Conservation (phyloP, 2,888 invertebrate genomes). For the Notodonta dromedarius region DNA sequence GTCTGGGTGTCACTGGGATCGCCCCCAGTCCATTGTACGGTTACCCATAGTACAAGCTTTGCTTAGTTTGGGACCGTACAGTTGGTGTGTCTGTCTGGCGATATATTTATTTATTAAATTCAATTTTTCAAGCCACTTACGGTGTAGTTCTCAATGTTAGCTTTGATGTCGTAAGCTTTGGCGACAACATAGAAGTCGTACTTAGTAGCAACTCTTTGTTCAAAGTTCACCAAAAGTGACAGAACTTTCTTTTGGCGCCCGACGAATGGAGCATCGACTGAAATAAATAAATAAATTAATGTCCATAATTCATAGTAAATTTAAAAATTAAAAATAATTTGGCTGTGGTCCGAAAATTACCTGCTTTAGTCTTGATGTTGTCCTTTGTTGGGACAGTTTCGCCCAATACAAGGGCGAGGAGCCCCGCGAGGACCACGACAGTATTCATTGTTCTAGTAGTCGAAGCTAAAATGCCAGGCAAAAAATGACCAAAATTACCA, state of each 20-base stretch:
- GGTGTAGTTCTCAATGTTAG: constrained; percentile 66
- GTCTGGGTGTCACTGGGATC: no score
- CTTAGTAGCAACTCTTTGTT: constrained; percentile 56
- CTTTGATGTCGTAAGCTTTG: constrained; percentile 61
- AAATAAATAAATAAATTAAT: constrained; percentile 11
- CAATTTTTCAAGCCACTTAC: constrained; percentile 51
- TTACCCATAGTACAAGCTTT: no score
- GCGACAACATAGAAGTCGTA: constrained; percentile 68
- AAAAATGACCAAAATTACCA: no score
- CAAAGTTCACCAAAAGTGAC: constrained; percentile 71
- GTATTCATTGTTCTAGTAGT: constrained; percentile 72
- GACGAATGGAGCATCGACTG: constrained; percentile 53
- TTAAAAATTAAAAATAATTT: no score
- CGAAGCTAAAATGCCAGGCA: constrained; percentile 55
- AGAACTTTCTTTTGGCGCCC: constrained; percentile 70
- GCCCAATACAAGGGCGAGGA: constrained; percentile 67
- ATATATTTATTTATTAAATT: no score
- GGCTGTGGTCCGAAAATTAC: not conserved
- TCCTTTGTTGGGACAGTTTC: constrained; percentile 45
- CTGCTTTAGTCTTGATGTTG: constrained; percentile 2
- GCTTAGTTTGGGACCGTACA: no score
- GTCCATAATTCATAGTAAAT: no score
- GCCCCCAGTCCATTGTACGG: no score
- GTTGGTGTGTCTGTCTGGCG: no score
- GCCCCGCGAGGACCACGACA: constrained; percentile 70